Percentiles rank a stretch among this genome's conserved stretches.
Evolutionary conservation across 2,113 vertebrate genomes (phyloP).

Genomic region (Hoplias malabaricus): DNA sequence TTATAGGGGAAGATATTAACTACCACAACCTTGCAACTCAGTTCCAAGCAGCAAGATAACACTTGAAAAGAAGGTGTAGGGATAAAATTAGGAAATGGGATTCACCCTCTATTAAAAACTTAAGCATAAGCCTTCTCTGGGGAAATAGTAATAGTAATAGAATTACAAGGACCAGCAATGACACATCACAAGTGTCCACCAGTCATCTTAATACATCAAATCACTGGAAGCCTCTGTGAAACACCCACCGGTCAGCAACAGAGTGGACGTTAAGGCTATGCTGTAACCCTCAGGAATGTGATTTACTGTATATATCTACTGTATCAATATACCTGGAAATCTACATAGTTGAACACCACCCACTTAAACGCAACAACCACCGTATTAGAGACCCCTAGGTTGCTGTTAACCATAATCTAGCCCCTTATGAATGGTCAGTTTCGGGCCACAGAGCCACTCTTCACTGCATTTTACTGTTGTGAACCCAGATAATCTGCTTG

Average conservation of each 20-base stretch:
- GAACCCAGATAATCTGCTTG: too few relatives aligned
- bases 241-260: neutral
- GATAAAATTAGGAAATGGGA: too few relatives aligned
- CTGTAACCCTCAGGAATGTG: neutral
- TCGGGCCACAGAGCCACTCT: too few relatives aligned
- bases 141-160: neutral
- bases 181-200: neutral
- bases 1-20: too few relatives aligned
- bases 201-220: slow-evolving; percentile 26
- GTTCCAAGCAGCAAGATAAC: too few relatives aligned
- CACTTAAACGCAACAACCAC: neutral
- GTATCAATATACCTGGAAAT: neutral
- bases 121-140: neutral
- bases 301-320: too few relatives aligned
- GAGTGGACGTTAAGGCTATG: neutral
- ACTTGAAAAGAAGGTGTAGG: too few relatives aligned
- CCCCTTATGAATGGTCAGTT: too few relatives aligned
- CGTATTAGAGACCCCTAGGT: too few relatives aligned
- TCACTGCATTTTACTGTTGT: too few relatives aligned
- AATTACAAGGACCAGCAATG: slow-evolving; percentile 22
- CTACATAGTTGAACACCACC: neutral
- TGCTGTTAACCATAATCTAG: too few relatives aligned
- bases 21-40: too few relatives aligned
- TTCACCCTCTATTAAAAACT: neutral
- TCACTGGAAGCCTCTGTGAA: neutral